These are phyloP conservation scores for Tenebrio molitor DNA, from an alignment of 1,140 invertebrate species.

Conservation along the genomic window DNA sequence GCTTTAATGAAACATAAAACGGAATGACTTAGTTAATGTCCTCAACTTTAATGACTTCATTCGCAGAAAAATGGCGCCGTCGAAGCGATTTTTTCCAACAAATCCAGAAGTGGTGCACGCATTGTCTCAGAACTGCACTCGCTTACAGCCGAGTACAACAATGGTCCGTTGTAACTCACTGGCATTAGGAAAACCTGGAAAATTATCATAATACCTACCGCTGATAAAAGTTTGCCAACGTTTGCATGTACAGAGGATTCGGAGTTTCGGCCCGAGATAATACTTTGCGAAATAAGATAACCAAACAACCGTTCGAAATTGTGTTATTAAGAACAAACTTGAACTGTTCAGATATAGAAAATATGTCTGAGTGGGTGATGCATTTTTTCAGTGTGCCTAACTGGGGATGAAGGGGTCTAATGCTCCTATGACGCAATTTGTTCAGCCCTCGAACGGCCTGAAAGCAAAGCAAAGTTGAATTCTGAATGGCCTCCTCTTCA, in stretches of 20 bases:
- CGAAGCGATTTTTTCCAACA: background rate
- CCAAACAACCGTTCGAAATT: background rate
- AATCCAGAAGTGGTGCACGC: too few relatives aligned
- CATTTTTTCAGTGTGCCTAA: background rate
- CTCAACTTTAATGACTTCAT: conserved; percentile 13
- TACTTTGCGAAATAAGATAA: conserved; percentile 3
- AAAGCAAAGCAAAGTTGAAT: conserved; percentile 2
- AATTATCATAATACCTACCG: conserved; percentile 14
- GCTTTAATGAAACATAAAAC: conserved; percentile 35
- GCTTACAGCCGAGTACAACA: background rate
- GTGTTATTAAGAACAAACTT: background rate
- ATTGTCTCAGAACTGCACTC: too few relatives aligned
- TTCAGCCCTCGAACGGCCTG: background rate
- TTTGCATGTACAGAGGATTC: conserved; percentile 24
- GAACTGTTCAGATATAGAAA: background rate
- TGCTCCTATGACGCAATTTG: background rate
- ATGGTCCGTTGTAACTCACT: conserved; percentile 7
- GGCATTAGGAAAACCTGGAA: conserved; percentile 7
- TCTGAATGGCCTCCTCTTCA: background rate
- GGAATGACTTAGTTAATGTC: conserved; percentile 37
- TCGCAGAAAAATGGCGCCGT: background rate
- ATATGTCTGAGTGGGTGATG: background rate
- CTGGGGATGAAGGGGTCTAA: background rate
- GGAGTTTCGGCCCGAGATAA: conserved; percentile 8
- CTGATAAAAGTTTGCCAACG: conserved; percentile 24